These are phyloP conservation scores for Strix aluco DNA, from an alignment of 2,113 vertebrate species.

Conservation along the genomic window DNA sequence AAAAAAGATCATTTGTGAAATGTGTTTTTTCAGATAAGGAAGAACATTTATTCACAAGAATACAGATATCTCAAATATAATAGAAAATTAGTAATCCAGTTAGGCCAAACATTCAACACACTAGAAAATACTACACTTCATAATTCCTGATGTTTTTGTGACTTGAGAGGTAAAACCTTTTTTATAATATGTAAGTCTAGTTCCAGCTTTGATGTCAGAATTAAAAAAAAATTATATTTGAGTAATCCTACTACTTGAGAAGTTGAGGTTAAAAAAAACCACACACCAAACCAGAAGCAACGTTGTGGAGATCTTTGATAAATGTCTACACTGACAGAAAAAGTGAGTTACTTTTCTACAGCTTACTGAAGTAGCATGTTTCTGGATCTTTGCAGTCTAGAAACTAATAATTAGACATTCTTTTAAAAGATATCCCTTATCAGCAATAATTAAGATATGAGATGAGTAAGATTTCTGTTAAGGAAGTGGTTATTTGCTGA, in stretches of 20 bases:
- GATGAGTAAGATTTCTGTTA: conserved; percentile 6
- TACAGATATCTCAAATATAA: neutral
- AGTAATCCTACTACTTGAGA: neutral
- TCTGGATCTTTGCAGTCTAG: neutral
- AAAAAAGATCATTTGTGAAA: neutral
- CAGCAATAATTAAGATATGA: neutral
- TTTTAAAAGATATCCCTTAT: neutral
- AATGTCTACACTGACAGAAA: neutral
- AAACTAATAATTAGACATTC: neutral
- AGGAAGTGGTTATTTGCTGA: conserved; percentile 36
- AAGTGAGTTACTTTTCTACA: neutral
- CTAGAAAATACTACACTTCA: neutral
- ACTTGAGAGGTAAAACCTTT: neutral
- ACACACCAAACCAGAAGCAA: neutral
- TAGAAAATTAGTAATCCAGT: neutral
- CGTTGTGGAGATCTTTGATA: neutral
- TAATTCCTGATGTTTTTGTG: neutral
- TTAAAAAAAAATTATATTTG: neutral
- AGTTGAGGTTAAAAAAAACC: neutral
- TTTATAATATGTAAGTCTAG: neutral
- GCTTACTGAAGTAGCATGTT: neutral
- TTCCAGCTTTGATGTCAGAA: neutral
- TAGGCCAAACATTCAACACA: neutral
- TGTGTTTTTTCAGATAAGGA: neutral
- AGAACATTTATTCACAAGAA: neutral